Base-by-base conservation (phyloP, 2,113 vertebrate genomes). In the Phyllostomus hastatus region DNA sequence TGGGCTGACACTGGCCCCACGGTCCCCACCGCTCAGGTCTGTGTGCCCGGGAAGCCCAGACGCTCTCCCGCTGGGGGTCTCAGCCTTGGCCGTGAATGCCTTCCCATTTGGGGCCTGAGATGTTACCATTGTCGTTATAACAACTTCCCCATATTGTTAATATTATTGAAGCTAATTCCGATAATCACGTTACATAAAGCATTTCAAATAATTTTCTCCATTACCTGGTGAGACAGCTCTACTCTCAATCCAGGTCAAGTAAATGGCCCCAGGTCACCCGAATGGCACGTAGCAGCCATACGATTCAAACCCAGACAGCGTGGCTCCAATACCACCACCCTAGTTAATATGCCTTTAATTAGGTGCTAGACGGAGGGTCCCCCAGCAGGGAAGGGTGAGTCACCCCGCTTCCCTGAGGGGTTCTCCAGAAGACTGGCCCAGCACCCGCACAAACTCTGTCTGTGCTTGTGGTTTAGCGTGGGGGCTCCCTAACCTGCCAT, bases 291-390 rank as follows among this genome's bases (percentile, higher is more conserved):
- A 2, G 5, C 66, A 33, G 41, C 72, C 10, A 31, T 33, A 20
- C 11, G 66, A 85, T 31, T 82, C 57, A 46, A 46, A 73, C 35
- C 12, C 16, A 59, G 64, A 4, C 5, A 19, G 6, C 20, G 15
- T 72, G 54, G 28, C 22, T 83, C 22, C 19, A n/a, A 64, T n/a
- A 38, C 11, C 20, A 64, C 19, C 2, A 16, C 24, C 10, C 14
- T 8, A 1, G 2, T 43, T 43, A 0, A 52, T 59, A 24, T 0
- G 7, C 14, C 19, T 28, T 26, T 88, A 5, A 11, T 11, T 28
- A 19, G 24, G 26, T 84, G 19, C 26, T n/a, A 12, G 20, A 7
- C 8, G 1, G 28, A 86, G 41, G 1, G 19, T 33, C 2, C 24
- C 10, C 14, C 17, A 1, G 19, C 8, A 28, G 50, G n/a, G 48